These are phyloP conservation scores for Austrolebias charrua DNA, from an alignment of 2,797 vertebrate species.

Conservation along the genomic window DNA sequence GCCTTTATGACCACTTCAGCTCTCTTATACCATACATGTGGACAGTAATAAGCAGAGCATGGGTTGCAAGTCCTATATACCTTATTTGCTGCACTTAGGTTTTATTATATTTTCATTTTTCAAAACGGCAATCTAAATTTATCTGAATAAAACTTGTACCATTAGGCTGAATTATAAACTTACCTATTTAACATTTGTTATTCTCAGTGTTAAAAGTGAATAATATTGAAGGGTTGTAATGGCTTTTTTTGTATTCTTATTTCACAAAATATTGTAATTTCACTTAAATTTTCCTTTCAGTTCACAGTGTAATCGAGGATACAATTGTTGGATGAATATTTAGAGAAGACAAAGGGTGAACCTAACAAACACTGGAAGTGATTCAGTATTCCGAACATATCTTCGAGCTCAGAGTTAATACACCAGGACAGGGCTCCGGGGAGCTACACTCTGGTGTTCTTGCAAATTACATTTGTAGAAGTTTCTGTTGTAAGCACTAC, in stretches of 20 bases:
- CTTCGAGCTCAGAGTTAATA: slow-evolving; percentile 41
- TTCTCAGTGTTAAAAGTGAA: background rate
- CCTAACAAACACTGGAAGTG: slow-evolving; percentile 12
- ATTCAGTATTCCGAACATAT: slow-evolving; percentile 23
- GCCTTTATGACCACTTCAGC: background rate
- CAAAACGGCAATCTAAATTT: slow-evolving; percentile 1
- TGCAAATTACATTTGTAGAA: slow-evolving; percentile 20
- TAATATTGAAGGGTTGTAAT: background rate
- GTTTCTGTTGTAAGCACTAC: slow-evolving; percentile 13
- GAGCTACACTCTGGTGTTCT: slow-evolving; percentile 20
- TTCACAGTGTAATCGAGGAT: slow-evolving; percentile 4
- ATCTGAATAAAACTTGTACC: background rate
- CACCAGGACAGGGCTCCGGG: slow-evolving; percentile 16
- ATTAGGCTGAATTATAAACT: background rate
- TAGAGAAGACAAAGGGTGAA: slow-evolving; percentile 2
- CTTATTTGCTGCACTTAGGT: slow-evolving; percentile 16
- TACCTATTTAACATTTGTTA: background rate
- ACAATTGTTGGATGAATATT: slow-evolving; percentile 6
- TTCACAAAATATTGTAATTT: slow-evolving; percentile 1
- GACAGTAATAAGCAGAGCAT: background rate
- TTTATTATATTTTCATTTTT: slow-evolving; percentile 4
- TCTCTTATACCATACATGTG: background rate
- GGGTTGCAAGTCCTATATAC: no score
- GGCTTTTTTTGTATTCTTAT: slow-evolving; percentile 4
- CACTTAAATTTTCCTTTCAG: slow-evolving; percentile 1